These are phyloP conservation scores for Drosophila falleni DNA, from an alignment of 2,888 invertebrate species.

Conservation along the genomic window DNA sequence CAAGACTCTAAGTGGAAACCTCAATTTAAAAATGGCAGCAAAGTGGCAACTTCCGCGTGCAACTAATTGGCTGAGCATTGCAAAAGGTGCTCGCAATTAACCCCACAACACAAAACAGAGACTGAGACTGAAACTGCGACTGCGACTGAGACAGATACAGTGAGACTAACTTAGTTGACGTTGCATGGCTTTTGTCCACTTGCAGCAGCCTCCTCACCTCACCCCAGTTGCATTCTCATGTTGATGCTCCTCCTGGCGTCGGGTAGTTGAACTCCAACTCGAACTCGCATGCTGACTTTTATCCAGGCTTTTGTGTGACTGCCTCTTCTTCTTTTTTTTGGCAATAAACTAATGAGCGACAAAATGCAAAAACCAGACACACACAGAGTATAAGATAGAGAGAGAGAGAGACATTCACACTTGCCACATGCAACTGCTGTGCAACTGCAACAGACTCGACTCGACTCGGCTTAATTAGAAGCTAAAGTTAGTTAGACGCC, in stretches of 20 bases:
- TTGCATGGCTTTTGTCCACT: constrained; percentile 52
- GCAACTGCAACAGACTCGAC: constrained; percentile 39
- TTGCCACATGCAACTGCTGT: constrained; percentile 56
- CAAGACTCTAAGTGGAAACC: constrained; percentile 64
- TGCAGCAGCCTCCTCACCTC: constrained; percentile 1
- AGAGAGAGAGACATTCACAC: constrained; percentile 64
- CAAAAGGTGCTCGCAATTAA: constrained; percentile 73
- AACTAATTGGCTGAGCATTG: constrained; percentile 79
- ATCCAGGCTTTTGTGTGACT: constrained; percentile 38
- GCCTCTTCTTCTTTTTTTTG: constrained; percentile 55
- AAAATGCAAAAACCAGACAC: constrained; percentile 72
- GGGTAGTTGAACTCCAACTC: constrained; percentile 69
- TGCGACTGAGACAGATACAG: not conserved
- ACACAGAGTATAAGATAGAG: constrained; percentile 16
- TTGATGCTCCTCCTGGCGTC: constrained; percentile 31
- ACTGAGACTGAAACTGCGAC: no score
- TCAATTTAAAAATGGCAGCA: constrained; percentile 32
- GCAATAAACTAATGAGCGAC: constrained; percentile 82
- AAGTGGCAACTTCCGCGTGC: constrained; percentile 77
- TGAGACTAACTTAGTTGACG: constrained; percentile 49
- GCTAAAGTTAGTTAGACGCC: constrained; percentile 68
- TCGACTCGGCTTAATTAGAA: constrained; percentile 70
- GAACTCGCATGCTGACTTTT: constrained; percentile 32
- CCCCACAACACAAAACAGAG: constrained; percentile 40
- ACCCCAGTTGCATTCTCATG: not conserved